Base-by-base conservation (phyloP, 1,140 invertebrate species). In the Phymastichus coffea region DNA sequence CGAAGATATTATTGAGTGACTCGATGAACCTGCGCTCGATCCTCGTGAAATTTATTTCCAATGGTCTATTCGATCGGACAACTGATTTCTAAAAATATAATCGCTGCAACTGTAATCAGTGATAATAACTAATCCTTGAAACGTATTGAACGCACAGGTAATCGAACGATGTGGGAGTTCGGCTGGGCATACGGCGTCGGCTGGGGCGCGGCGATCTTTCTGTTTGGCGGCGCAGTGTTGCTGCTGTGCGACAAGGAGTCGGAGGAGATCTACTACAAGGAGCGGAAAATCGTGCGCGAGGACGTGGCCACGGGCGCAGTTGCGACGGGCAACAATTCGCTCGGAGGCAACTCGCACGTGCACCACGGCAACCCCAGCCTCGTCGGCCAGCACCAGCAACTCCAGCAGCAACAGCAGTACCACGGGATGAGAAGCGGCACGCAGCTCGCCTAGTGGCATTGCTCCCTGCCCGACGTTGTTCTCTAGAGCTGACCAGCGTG, bases 241-340 rank as follows among this genome's bases (percentile, higher is more conserved):
- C 82, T 99, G 65, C 85, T 98, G 33, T 97, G 95, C 75, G 96
- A 99, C 82, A 97, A 97, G 77, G 96, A 98, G 79, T 95, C 92
- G 63, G 95, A 98, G 81, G 95, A 98, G 79, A 93, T 99, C 70
- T 97, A 98, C 81, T 98, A 97, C 82, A 97, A 98, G 81, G 95
- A 98, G 75, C 86, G 91, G 67, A 93, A 92, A 83, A 92, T 92
- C 63, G 87, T 88, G 57, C 86, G 87, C 66, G 86, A 88, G 62
- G 85, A 87, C 65, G 84, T 87, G 69, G 83, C 84, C n/a, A 68
- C 73, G 1, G 70, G 69, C 17, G 72, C 74, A 28, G n/a, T n/a
- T n/a, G 75, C 69, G 37, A 6, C 6, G 17, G 41, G 41, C 6
- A 53, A 41, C 25, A 28, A 23, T 17, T 41, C 35, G 52, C 10